A percentile compares a stretch with the other conserved stretches of the same genome.
phyloP scores from a whole-genome alignment of 2,888 invertebrate genomes.

The Amaurobius ferox region DNA sequence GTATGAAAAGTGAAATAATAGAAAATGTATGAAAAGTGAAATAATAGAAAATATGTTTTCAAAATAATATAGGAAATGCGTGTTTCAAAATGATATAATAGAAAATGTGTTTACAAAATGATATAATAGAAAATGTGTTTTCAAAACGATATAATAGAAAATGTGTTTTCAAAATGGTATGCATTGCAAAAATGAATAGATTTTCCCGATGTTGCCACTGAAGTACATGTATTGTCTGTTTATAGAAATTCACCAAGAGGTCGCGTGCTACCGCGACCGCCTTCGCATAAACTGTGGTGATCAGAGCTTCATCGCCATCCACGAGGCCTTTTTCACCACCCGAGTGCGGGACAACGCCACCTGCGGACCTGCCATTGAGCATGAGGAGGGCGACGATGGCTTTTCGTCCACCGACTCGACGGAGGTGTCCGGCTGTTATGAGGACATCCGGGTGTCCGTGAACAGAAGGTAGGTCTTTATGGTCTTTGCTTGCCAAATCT shows the following conservation, averaged over 20 bases:
- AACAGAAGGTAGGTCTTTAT: constrained; percentile 33
- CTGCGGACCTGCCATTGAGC: constrained; percentile 36
- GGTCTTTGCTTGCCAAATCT: too few species aligned
- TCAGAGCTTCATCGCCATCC: constrained; percentile 57
- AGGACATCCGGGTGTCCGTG: constrained; percentile 42
- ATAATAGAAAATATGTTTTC: too few species aligned
- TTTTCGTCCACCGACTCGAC: neutral
- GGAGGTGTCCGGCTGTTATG: constrained; percentile 22
- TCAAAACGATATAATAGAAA: too few species aligned
- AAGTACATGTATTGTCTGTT: neutral
- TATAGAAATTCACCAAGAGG: constrained; percentile 45
- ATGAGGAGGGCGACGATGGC: neutral
- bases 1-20: too few species aligned
- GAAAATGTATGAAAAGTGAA: too few species aligned
- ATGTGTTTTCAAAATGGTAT: too few species aligned
- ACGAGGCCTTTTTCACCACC: constrained; percentile 59
- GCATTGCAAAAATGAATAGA: too few species aligned
- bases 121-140: too few species aligned
- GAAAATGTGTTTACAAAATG: too few species aligned
- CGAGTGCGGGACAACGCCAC: constrained; percentile 33
- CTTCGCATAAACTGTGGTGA: constrained; percentile 46
- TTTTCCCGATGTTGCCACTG: too few species aligned
- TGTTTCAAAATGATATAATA: too few species aligned
- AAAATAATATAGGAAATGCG: too few species aligned
- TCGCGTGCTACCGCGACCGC: constrained; percentile 39